Base-by-base conservation (phyloP, 2,113 vertebrate genomes). In the Trochalopteron elliotii region DNA sequence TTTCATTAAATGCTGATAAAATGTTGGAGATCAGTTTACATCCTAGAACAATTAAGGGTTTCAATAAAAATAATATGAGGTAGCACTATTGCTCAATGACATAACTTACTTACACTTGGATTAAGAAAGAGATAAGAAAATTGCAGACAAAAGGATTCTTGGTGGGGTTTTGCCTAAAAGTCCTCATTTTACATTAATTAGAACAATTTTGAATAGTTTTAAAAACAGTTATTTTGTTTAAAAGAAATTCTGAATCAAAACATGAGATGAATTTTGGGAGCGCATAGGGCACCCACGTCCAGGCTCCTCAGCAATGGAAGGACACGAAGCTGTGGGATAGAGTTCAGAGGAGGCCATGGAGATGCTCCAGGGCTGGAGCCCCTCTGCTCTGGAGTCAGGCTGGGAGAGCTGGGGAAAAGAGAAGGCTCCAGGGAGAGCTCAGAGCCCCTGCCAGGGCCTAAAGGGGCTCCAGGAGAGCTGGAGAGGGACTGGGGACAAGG, bases 281-380 rank as follows among this genome's bases (percentile, higher is more conserved):
- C 1, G 3, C 55, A 30, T 28, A 24, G 0, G 1, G 9, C 53
- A 50, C 25, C 15, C 15, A 18, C 7, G 8, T 40, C 44, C 25
- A 17, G 55, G 7, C 4, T 50, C 44, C 53, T 69, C 44, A 42
- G 44, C 52, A 69, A 10, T 22, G 28, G 44, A 40, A 49, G 35
- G 35, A 40, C n/a, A 7, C 7, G 17, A 12, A 67, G 23, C 30
- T 59, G 23, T 40, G 15, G 42, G 53, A 59, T 23, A 7, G 23
- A 22, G 4, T 18, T 53, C 44, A 69, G 52, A 18, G 8, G 4
- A 57, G 8, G 7, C 8, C 52, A 22, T 0, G 5, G 42, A 31
- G 12, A 5, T 57, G 33, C 33, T 57, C 56, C 56, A 57, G 21
- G 33, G 21, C 56, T 57, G 56, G 31, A n/a, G 31, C 31, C 19